Base-by-base conservation (phyloP, 2,113 vertebrate species). In the Pterocles gutturalis region DNA sequence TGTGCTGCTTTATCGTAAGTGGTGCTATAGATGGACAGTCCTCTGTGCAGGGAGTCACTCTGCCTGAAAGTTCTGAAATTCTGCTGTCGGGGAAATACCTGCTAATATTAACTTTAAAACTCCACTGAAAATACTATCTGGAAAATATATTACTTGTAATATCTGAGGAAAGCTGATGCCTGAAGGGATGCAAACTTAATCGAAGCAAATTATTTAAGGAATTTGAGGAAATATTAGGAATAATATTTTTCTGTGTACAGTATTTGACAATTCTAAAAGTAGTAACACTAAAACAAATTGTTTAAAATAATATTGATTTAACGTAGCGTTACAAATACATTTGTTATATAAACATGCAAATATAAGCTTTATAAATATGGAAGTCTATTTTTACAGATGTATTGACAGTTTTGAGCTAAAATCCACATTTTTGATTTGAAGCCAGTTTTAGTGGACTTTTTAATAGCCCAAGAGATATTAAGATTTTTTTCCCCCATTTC, bases 401-500 rank as follows among this genome's bases (percentile, higher is more conserved):
- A 26, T 82, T 65, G 20, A 48, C 16, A 28, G 38, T 71, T 90
- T 71, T 71, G 36, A 62, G 28, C 71, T 49, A 46, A 80, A 64
- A 54, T 73, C 5, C 16, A 24, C 22, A 11, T n/a, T 91, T 66
- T 61, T 31, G 22, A 45, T 48, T 89, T 15, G 5, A 36, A 78
- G 34, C 8, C 22, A 16, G 9, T n/a, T 61, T 36, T 60, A 46
- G 9, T 57, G 38, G 8, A 16, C 60, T 71, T 83, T 70, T 49
- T 62, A 61, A 45, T 71, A 87, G 49, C 5, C 13, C 11, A n/a
- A 45, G 7, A 38, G 15, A 51, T 31, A 71, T 2, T 66, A 69
- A 17, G 15, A 16, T 17, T 8, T 43, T 46, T 24, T 14, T 25
- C 0, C 5, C 6, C 0, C 4, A 6, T 2, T 2, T 2, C 41